phyloP scores from a whole-genome alignment of 2,888 invertebrate species.

The Clunio marinus region DNA sequence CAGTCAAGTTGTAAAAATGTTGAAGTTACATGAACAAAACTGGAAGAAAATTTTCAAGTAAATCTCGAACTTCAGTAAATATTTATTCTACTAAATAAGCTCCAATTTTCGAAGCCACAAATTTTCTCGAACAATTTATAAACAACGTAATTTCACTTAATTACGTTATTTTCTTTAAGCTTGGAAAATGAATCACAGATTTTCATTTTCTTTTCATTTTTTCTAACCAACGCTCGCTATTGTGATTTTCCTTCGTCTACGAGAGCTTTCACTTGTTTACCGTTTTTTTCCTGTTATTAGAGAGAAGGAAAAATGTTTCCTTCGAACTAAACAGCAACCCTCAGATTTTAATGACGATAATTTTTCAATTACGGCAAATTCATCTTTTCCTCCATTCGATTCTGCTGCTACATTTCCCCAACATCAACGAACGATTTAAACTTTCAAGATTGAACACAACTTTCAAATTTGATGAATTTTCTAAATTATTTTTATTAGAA shows the following conservation, averaged over 20 bases:
- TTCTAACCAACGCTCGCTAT: no score
- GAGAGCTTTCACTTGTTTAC: neutral
- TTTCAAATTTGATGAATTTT: neutral
- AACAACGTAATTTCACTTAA: slow-evolving; percentile 21
- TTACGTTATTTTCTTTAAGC: slow-evolving; percentile 7
- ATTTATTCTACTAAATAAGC: neutral
- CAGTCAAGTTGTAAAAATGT: no score
- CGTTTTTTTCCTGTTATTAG: neutral
- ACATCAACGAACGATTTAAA: neutral
- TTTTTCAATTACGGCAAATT: slow-evolving; percentile 23
- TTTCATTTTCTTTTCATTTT: neutral
- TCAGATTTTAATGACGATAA: slow-evolving; percentile 16
- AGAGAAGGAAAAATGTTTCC: neutral
- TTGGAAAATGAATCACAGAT: slow-evolving; percentile 10
- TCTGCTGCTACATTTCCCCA: neutral
- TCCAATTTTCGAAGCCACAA: neutral
- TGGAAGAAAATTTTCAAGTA: no score
- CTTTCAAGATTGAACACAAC: neutral
- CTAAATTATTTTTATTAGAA: no score
- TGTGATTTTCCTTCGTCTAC: neutral
- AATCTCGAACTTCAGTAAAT: neutral
- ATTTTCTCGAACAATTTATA: slow-evolving; percentile 18
- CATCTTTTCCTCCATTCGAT: neutral
- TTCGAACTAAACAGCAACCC: slow-evolving; percentile 3
- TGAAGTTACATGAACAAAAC: no score